Evolutionary conservation across 2,113 vertebrate genomes (phyloP).

Genomic region (Hippocampus comes): DNA sequence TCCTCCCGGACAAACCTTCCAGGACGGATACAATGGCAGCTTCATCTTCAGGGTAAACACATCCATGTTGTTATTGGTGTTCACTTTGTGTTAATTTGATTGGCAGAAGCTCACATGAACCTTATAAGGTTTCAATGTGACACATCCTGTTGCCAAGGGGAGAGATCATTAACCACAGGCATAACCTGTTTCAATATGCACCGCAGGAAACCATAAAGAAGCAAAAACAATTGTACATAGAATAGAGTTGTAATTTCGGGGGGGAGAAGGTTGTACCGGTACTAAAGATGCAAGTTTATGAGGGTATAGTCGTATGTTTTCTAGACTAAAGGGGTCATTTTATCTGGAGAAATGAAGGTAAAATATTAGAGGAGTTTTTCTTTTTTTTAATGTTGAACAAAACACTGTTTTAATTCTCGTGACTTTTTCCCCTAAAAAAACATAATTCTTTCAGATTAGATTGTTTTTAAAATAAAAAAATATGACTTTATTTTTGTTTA

Average conservation of each 20-base stretch:
- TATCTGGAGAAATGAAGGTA: neutral
- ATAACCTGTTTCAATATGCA: neutral
- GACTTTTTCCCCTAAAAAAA: too few species aligned
- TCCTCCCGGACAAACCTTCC: conserved; percentile 65
- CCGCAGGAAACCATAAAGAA: neutral
- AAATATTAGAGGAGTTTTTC: neutral
- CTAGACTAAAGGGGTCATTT: neutral
- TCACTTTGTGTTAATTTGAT: neutral
- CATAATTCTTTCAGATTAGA: too few species aligned
- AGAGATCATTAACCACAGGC: neutral
- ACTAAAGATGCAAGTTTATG: neutral
- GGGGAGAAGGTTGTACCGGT: neutral
- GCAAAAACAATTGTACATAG: neutral
- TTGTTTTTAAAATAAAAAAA: too few species aligned
- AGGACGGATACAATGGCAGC: conserved; percentile 62
- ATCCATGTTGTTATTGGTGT: neutral
- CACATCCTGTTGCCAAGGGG: neutral
- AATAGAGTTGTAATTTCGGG: too few species aligned
- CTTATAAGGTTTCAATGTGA: neutral
- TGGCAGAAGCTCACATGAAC: neutral
- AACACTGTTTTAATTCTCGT: neutral
- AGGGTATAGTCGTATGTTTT: neutral
- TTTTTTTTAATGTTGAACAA: neutral
- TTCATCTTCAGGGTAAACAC: conserved; percentile 70
- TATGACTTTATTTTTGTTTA: too few species aligned